Evolutionary conservation across 92 coral and sea anemone species (phyloP).

Genomic region (Zoanthus sansibaricus): DNA sequence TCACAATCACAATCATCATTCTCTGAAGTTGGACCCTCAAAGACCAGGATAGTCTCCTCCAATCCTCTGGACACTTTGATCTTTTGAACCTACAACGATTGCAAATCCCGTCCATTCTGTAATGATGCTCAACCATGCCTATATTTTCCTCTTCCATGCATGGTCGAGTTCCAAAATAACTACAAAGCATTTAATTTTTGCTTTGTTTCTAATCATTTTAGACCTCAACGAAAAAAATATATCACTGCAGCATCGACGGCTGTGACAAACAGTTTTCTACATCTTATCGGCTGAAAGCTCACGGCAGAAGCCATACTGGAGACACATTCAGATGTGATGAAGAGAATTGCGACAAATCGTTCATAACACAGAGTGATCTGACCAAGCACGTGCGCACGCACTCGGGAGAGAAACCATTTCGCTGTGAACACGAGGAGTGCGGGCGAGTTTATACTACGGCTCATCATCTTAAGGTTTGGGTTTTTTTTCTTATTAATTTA

Average conservation of each 20-base stretch:
- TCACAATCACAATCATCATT: too few species aligned
- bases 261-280: constrained; percentile 98
- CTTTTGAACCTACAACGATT: too few species aligned
- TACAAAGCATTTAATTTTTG: too few species aligned
- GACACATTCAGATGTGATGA: constrained; percentile 97
- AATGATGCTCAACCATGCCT: too few species aligned
- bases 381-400: constrained; percentile 97
- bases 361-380: constrained; percentile 96
- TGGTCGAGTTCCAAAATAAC: too few species aligned
- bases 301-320: constrained; percentile 97
- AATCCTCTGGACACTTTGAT: too few species aligned
- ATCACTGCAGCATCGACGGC: constrained; percentile 95
- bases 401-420: constrained; percentile 94
- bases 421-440: constrained; percentile 93
- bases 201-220: not conserved
- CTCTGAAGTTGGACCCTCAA: too few species aligned
- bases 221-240: constrained; percentile 85
- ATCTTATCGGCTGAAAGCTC: constrained; percentile 96
- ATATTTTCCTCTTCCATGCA: too few species aligned
- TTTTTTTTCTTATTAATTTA: not conserved
- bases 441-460: constrained; percentile 98
- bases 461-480: constrained; percentile 94
- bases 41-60: too few species aligned
- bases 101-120: too few species aligned
- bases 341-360: constrained; percentile 90